Evolutionary conservation across 2,113 vertebrate genomes (phyloP), one percentile per base, ranked within the genome.

Genomic region (Odocoileus hemionus): DNA sequence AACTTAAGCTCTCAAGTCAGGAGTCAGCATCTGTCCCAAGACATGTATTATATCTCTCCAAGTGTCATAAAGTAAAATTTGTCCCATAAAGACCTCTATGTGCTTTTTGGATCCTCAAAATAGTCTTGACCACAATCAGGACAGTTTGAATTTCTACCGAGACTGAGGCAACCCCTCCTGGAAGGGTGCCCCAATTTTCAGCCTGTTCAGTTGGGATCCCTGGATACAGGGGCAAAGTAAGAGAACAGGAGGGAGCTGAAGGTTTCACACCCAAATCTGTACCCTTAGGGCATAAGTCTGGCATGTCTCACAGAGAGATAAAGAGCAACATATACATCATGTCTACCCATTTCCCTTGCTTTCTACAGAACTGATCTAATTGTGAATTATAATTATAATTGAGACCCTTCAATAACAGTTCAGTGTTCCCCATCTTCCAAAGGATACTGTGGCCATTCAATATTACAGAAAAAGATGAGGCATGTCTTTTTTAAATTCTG

Each of bases 191-290:
- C n/a, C 5, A 0, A 23, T 70, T 70, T 70, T 70, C 67, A 70
- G n/a, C n/a, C 67, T 70, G n/a, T 39, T 70, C n/a, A 70, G 9
- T 23, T 70, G 67, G 67, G n/a, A 39, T 39, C 67, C n/a, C 67
- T 0, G 0, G n/a, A 39, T 39, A 39, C 0, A 10, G 19, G n/a
- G 19, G n/a, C n/a, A 70, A 70, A 70, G n/a, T 39, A 39, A 70
- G 67, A 70, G 67, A 70, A 70, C 10, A 58, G 57, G 57, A 58
- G 25, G 21, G 2, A 39, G 67, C 67, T 70, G 67, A 70, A 70
- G 19, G 5, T 39, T 70, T 70, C 67, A 70, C 67, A 70, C 67
- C n/a, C n/a, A 23, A 70, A 70, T 70, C n/a, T 39, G 19, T 39
- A 39, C n/a, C 19, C 67, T 70, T 70, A 70, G 67, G 67, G 39